Evolutionary conservation across 1,140 invertebrate species (phyloP).

Genomic region (Dinothrombium tinctorium): DNA sequence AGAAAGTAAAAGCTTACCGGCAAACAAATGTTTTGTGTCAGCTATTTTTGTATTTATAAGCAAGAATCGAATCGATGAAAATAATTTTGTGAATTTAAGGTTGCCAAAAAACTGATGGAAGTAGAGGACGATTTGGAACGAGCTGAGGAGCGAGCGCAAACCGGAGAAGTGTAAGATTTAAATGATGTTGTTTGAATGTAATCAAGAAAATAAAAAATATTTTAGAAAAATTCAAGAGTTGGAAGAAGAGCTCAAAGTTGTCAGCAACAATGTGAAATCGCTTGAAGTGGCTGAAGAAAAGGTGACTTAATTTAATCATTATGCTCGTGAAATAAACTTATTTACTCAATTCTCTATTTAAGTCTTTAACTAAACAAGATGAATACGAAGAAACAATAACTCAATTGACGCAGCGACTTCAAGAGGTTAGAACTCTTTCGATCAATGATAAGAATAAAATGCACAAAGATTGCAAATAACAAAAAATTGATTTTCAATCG

Average conservation of each 20-base stretch:
- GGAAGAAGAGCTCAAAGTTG: slow-evolving; percentile 94
- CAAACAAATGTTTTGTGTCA: no score
- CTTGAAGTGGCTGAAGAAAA: slow-evolving; percentile 98
- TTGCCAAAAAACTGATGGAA: slow-evolving; percentile 99
- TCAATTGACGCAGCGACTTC: slow-evolving; percentile 82
- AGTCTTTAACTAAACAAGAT: slow-evolving; percentile 63
- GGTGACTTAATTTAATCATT: slow-evolving; percentile 33
- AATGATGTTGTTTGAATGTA: background rate
- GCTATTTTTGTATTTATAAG: background rate
- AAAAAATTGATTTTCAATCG: background rate
- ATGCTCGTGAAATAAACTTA: background rate
- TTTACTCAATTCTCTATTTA: background rate
- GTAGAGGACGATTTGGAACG: slow-evolving; percentile 99
- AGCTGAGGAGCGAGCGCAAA: slow-evolving; percentile 95
- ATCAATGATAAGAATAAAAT: background rate
- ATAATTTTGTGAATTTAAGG: slow-evolving; percentile 30
- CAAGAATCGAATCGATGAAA: background rate
- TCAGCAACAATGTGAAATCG: slow-evolving; percentile 98
- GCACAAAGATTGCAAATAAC: background rate
- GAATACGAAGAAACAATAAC: slow-evolving; percentile 99
- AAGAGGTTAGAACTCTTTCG: slow-evolving; percentile 19
- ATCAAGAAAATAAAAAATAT: background rate
- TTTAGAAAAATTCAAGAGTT: slow-evolving; percentile 83
- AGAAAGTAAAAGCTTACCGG: no score
- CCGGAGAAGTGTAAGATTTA: slow-evolving; percentile 86